These are phyloP conservation scores for Sternarchorhynchus goeldii DNA, from an alignment of 2,797 vertebrate species.

Conservation along the genomic window DNA sequence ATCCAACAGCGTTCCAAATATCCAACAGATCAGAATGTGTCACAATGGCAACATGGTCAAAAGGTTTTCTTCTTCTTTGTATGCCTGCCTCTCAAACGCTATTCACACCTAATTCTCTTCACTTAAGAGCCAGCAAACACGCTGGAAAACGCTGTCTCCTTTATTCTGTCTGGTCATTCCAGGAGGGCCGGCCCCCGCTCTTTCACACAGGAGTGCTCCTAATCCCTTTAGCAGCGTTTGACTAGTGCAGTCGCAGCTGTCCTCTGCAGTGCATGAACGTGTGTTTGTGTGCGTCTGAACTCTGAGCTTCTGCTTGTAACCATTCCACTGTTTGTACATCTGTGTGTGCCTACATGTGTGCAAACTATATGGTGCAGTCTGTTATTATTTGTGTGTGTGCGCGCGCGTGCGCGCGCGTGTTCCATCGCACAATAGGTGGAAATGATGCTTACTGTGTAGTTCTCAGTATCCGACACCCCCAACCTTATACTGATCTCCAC, in stretches of 20 bases:
- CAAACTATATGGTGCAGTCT: slow-evolving; percentile 3
- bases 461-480: slow-evolving; percentile 28
- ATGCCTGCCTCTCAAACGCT: slow-evolving; percentile 10
- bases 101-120: slow-evolving; percentile 44
- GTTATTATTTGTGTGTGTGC: not conserved
- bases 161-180: slow-evolving; percentile 18
- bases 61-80: slow-evolving; percentile 15
- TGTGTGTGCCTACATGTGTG: slow-evolving; percentile 1
- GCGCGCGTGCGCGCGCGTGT: not conserved
- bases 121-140: slow-evolving; percentile 34
- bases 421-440: slow-evolving; percentile 47
- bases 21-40: not conserved
- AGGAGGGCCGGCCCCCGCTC: slow-evolving; percentile 30
- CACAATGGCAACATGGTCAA: slow-evolving; percentile 1
- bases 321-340: not conserved
- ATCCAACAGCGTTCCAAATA: slow-evolving; percentile 12
- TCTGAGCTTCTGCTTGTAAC: not conserved
- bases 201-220: slow-evolving; percentile 49
- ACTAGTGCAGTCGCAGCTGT: slow-evolving; percentile 50
- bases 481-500: slow-evolving; percentile 14
- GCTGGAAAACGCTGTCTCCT: slow-evolving; percentile 30
- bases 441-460: slow-evolving; percentile 48
- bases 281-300: not conserved
- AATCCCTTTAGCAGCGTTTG: slow-evolving; percentile 51
- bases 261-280: not conserved